phyloP scores from a whole-genome alignment of 2,797 vertebrate genomes.

The Geotrypetes seraphini region DNA sequence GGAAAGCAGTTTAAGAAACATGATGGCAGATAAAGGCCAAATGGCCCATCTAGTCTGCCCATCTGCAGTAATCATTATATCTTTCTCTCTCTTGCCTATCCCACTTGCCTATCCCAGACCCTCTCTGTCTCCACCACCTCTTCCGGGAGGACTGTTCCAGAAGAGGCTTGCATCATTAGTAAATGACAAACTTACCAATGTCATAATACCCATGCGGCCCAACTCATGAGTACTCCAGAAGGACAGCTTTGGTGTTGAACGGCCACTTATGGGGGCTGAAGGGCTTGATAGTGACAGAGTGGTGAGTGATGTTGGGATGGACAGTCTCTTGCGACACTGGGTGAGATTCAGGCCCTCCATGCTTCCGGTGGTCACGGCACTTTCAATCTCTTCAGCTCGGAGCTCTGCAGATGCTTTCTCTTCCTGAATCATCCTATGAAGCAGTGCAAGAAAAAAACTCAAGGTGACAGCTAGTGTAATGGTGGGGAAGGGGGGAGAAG shows the following conservation, averaged over 20 bases:
- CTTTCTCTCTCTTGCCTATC: no score
- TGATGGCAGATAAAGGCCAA: no score
- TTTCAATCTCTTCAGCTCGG: conserved; percentile 84
- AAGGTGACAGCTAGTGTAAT: not conserved
- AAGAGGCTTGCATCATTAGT: no score
- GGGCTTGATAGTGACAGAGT: conserved; percentile 85
- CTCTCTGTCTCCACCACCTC: no score
- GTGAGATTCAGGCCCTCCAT: conserved; percentile 90
- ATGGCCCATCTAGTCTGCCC: no score
- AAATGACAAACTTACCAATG: conserved; percentile 84
- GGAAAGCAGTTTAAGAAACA: no score
- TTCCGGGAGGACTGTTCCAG: no score
- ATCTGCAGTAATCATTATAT: no score
- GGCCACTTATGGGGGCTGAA: conserved; percentile 73
- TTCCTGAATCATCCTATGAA: conserved; percentile 88
- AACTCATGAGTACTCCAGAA: conserved; percentile 81
- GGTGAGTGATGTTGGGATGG: conserved; percentile 85
- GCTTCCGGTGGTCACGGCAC: conserved; percentile 84
- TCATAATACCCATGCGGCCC: conserved; percentile 81
- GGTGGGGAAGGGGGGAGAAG: no score
- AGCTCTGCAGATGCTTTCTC: conserved; percentile 89
- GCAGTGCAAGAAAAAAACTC: not conserved
- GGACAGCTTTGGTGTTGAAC: conserved; percentile 79
- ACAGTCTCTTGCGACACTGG: conserved; percentile 69
- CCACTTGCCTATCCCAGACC: no score